Conservation (phyloP, 2,888 invertebrate species). For the Orchestes rusci region DNA sequence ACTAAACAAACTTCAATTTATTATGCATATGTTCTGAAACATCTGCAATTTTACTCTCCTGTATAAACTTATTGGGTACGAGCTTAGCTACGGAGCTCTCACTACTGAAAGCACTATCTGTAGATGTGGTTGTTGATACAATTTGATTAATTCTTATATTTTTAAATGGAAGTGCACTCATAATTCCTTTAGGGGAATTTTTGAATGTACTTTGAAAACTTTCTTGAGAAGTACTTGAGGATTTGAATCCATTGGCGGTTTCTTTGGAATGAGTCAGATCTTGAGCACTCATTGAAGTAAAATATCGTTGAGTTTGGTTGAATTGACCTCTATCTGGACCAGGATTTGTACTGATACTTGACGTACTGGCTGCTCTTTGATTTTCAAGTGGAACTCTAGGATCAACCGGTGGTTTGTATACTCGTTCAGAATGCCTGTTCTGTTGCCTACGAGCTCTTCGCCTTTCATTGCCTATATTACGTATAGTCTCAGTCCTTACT, state of each 20-base stretch:
- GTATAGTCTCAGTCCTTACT: conserved; percentile 15
- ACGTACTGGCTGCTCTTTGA: no score
- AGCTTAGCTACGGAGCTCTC: conserved; percentile 16
- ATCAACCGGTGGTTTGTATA: conserved; percentile 42
- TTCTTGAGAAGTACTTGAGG: neutral
- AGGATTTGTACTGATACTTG: no score
- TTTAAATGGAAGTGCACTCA: conserved; percentile 19
- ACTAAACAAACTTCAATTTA: conserved; percentile 4
- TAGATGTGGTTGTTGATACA: conserved; percentile 12
- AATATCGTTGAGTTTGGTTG: no score
- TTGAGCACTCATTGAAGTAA: no score
- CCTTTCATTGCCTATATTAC: conserved; percentile 24
- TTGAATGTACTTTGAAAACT: neutral
- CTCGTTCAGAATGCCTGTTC: conserved; percentile 21
- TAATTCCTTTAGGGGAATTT: conserved; percentile 3
- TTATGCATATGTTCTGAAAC: conserved; percentile 3
- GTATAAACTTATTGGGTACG: neutral
- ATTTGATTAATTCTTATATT: conserved; percentile 12
- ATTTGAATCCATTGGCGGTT: no score
- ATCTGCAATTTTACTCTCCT: conserved; percentile 1
- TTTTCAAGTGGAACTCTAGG: conserved; percentile 41
- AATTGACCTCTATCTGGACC: no score
- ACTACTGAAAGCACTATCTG: conserved; percentile 21
- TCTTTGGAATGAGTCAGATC: no score
- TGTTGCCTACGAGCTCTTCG: conserved; percentile 1